Base-by-base conservation (phyloP, 2,888 invertebrate species). In the Thereva nobilitata region DNA sequence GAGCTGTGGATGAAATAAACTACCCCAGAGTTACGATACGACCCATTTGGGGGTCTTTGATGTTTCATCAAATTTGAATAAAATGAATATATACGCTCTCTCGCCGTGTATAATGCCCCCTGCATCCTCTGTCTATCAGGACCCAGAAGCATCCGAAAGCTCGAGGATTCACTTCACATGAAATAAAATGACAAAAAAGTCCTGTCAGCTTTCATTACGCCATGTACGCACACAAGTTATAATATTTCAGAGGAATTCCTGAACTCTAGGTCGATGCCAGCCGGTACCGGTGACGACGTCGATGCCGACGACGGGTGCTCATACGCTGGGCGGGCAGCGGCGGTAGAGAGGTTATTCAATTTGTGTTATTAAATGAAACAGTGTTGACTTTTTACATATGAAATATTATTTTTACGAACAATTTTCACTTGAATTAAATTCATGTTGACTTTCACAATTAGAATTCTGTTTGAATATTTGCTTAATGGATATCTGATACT, bases 21-120 rank as follows among this genome's bases (percentile, higher is more conserved):
- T 37, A 10, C 8, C 37, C 7, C 47, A 34, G 23, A 44, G 34
- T 23, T 56, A 35, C 38, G 23, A 45, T 59, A 45, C 57, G 37
- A 61, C 34, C 61, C 50, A 61, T 61, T 61, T 50, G 49, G 61
- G 50, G 41, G 50, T 50, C 50, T 61, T 61, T 61, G 50, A 61
- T 61, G 61, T 61, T 50, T 61, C 50, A 61, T 61, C 61, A 61
- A 61, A 61, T 61, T 61, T 61, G 50, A 61, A 61, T 61, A 61
- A 61, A 61, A 61, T 50, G 61, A 50, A 61, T 61, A 61, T 61
- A 23, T 23, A 23, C 23, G 61, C 37, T 61, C n/a, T 41, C 50
- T 23, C 45, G 49, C 37, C 47, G 50, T 49, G 47, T 59, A 59
- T 59, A 45, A 59, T 59, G 38, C 12, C 45, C 47, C 37, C 47